Conservation (phyloP, 2,888 invertebrate genomes). For the Hyposoter didymator region DNA sequence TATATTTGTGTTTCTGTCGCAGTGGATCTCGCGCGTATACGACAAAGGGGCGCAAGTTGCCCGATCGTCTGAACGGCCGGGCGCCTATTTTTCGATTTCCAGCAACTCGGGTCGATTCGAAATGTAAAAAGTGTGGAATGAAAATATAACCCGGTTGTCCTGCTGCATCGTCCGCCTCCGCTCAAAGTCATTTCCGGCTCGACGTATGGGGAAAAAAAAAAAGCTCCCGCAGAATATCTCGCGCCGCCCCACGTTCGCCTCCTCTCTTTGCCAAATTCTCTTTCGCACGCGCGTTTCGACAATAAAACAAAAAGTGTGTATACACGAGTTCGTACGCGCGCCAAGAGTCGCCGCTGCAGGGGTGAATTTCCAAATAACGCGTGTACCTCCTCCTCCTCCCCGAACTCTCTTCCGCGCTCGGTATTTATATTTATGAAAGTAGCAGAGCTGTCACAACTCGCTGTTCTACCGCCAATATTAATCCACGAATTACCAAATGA, state of each 20-base stretch:
- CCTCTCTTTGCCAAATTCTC: constrained; percentile 13
- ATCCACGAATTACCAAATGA: constrained; percentile 66
- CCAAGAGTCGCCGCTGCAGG: not conserved
- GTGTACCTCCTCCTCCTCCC: not conserved
- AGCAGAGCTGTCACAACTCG: constrained; percentile 41
- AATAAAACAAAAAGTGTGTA: constrained; percentile 40
- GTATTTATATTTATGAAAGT: constrained; percentile 62
- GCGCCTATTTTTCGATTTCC: not conserved
- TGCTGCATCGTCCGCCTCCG: constrained; percentile 43
- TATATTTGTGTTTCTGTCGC: not conserved
- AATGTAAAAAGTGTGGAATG: constrained; percentile 33
- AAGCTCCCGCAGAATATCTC: constrained; percentile 18
- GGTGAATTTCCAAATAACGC: constrained; percentile 17
- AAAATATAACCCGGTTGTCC: constrained; percentile 61
- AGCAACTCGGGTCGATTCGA: not conserved
- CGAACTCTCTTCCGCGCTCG: not conserved
- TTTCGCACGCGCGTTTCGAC: not conserved
- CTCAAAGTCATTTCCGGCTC: constrained; percentile 64
- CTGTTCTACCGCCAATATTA: constrained; percentile 60
- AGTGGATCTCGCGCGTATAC: not conserved
- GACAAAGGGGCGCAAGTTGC: constrained; percentile 5
- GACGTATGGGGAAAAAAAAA: constrained; percentile 63
- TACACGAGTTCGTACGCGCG: constrained; percentile 50
- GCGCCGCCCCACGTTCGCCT: constrained; percentile 23
- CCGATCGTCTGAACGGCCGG: not conserved